phyloP scores from a whole-genome alignment of 2,888 invertebrate species.

The Epirrita christyi region DNA sequence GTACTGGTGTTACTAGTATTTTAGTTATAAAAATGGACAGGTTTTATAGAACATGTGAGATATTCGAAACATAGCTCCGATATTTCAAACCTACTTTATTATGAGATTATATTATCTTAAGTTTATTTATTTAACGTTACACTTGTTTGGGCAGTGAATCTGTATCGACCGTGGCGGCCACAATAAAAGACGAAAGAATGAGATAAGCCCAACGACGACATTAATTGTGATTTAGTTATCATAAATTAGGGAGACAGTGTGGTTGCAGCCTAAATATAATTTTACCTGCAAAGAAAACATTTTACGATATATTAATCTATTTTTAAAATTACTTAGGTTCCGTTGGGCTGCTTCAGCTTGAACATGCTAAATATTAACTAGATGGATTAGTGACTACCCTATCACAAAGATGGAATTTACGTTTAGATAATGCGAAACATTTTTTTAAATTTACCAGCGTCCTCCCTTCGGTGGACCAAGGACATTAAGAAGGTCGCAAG shows the following conservation, averaged over 20 bases:
- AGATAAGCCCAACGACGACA: not conserved
- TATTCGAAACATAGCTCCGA: constrained; percentile 46
- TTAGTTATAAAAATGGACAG: constrained; percentile 63
- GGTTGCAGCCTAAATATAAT: not conserved
- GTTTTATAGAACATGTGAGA: constrained; percentile 30
- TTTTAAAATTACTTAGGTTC: constrained; percentile 3
- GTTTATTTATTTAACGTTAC: constrained; percentile 38
- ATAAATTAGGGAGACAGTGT: not conserved
- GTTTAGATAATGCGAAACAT: not conserved
- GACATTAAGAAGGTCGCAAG: no score
- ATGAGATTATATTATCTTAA: constrained; percentile 47
- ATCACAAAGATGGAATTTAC: constrained; percentile 5
- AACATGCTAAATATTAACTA: not conserved
- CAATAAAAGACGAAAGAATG: not conserved
- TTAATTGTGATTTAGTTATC: not conserved
- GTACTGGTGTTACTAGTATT: constrained; percentile 37
- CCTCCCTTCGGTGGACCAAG: no score
- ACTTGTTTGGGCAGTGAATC: constrained; percentile 51
- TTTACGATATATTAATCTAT: not conserved
- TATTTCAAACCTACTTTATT: constrained; percentile 43
- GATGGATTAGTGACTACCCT: constrained; percentile 1
- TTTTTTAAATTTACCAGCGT: not conserved
- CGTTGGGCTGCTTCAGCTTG: constrained; percentile 7
- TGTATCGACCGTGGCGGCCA: constrained; percentile 19
- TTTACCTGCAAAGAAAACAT: not conserved